Conservation (phyloP, 2,888 invertebrate genomes). For the Eupithecia insigniata region DNA sequence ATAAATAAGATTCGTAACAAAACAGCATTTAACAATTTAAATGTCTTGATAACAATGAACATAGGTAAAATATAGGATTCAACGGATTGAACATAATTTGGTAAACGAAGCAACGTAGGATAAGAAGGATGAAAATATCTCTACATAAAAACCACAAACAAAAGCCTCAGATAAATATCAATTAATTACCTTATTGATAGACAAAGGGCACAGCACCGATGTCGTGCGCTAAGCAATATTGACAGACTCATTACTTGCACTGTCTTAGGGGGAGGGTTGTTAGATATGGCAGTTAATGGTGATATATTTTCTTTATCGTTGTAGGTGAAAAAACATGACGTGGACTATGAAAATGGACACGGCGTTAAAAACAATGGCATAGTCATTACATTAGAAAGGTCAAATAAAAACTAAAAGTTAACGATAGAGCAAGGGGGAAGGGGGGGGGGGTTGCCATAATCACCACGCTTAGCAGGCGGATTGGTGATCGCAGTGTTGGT, state of each 20-base stretch:
- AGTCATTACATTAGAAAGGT: neutral
- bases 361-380: neutral
- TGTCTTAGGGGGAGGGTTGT: slow-evolving; percentile 56
- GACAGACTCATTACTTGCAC: slow-evolving; percentile 65
- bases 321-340: slow-evolving; percentile 10
- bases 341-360: neutral
- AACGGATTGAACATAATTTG: neutral
- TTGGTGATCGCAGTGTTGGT: too few species aligned
- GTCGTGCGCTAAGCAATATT: slow-evolving; percentile 68
- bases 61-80: neutral
- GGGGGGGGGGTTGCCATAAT: too few species aligned
- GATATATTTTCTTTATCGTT: slow-evolving; percentile 21
- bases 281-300: slow-evolving; percentile 30
- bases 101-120: neutral
- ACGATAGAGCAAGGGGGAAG: neutral
- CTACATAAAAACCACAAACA: slow-evolving; percentile 23
- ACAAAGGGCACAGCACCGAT: slow-evolving; percentile 39
- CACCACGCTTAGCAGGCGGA: too few species aligned
- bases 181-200: slow-evolving; percentile 36
- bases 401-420: neutral
- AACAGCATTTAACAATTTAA: neutral
- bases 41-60: neutral
- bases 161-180: slow-evolving; percentile 29
- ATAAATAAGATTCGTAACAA: too few species aligned
- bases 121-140: neutral